phyloP scores from a whole-genome alignment of 2,113 vertebrate genomes.

The Mesembrinibis cayennensis region DNA sequence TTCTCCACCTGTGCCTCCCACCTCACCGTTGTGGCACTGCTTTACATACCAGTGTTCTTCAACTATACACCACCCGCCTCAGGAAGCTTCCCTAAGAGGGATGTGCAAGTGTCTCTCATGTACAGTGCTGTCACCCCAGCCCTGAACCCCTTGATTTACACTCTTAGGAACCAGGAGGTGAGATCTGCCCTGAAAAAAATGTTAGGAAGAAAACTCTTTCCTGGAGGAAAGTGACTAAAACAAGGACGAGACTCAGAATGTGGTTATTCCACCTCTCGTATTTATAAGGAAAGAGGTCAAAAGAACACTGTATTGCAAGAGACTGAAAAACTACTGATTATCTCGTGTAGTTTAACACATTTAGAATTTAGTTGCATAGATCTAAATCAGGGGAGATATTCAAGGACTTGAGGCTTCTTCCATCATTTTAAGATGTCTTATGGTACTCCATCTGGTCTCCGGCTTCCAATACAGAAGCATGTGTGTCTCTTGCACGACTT shows the following conservation, averaged over 20 bases:
- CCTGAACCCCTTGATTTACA: slow-evolving; percentile 60
- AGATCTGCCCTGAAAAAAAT: slow-evolving; percentile 16
- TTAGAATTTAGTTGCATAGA: neutral
- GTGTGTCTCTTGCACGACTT: neutral
- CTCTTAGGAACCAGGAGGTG: slow-evolving; percentile 58
- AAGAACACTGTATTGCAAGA: neutral
- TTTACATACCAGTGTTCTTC: neutral
- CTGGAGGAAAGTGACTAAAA: neutral
- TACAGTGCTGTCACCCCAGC: neutral
- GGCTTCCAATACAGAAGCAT: neutral
- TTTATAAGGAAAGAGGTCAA: neutral
- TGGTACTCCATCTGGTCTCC: neutral
- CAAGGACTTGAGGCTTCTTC: neutral
- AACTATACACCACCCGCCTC: neutral
- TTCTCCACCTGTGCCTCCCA: neutral
- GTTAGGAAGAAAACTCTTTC: neutral
- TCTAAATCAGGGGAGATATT: neutral
- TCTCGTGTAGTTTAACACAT: neutral
- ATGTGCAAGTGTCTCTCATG: neutral
- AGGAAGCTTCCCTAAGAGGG: neutral
- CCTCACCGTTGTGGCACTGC: neutral
- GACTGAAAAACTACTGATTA: neutral
- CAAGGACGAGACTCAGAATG: neutral
- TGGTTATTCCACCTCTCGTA: neutral
- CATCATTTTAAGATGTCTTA: neutral